Conservation (phyloP, 2,797 vertebrate genomes). For the Tragelaphus oryx region DNA sequence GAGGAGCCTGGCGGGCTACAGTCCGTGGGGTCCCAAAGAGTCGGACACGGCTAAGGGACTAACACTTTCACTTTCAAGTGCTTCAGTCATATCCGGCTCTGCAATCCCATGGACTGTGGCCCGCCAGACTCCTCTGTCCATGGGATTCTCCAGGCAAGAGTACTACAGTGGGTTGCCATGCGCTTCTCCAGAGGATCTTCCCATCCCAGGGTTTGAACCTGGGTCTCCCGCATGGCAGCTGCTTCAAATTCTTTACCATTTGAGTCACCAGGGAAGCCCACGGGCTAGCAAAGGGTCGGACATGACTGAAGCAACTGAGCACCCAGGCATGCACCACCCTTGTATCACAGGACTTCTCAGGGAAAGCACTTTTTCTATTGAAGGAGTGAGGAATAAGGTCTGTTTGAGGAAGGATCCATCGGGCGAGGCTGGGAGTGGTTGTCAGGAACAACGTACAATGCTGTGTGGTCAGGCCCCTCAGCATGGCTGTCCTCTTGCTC, state of each 20-base stretch:
- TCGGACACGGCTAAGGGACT: neutral
- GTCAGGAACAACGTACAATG: neutral
- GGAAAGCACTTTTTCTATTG: neutral
- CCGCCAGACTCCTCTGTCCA: neutral
- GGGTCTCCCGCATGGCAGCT: neutral
- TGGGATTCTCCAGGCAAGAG: neutral
- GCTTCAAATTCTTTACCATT: neutral
- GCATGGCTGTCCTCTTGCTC: neutral
- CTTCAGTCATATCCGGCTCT: neutral
- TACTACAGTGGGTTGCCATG: neutral
- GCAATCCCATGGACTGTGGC: neutral
- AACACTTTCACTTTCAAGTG: too few relatives aligned
- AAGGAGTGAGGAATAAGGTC: neutral
- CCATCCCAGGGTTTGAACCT: neutral
- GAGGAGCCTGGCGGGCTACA: neutral
- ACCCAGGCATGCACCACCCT: rapidly evolving
- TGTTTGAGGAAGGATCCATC: neutral
- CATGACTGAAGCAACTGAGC: neutral
- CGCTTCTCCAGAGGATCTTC: neutral
- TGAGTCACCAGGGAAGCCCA: neutral
- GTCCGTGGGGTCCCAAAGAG: neutral
- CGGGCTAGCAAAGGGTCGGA: neutral
- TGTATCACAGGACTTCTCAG: neutral
- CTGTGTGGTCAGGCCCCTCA: neutral
- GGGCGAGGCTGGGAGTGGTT: rapidly evolving